Conservation (phyloP, 2,113 vertebrate genomes). For the cat (Felis catus) region DNA sequence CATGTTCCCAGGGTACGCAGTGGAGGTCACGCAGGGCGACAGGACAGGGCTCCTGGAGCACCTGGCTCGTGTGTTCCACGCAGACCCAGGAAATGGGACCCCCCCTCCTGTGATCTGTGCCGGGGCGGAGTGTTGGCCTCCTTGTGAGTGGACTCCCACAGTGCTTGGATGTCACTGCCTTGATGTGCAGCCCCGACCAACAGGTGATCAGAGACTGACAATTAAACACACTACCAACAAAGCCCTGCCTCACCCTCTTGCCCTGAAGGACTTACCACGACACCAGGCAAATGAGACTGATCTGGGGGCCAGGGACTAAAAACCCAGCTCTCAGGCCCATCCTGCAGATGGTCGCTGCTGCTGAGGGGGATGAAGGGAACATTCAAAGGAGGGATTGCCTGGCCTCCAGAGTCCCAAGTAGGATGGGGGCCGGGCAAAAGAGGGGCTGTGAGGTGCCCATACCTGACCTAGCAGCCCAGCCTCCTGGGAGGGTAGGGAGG, state of each 20-base stretch:
- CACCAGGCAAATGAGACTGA: not conserved
- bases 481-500: not conserved
- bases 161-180: not conserved
- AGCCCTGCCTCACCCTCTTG: not conserved
- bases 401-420: not conserved
- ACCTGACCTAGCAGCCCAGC: not conserved
- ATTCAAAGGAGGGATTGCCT: not conserved
- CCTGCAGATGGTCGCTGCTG: not conserved
- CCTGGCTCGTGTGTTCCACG: not conserved
- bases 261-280: not conserved
- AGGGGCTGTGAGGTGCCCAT: accelerated
- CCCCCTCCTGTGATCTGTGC: not conserved
- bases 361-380: not conserved
- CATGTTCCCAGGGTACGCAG: accelerated
- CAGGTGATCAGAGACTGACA: not conserved
- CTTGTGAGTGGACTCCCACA: not conserved
- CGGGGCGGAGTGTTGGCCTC: not conserved
- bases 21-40: not conserved
- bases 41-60: not conserved
- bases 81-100: not conserved
- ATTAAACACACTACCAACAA: not conserved
- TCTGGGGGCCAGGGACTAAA: not conserved
- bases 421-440: not conserved
- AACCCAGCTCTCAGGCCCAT: not conserved
- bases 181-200: not conserved